Percentiles rank a stretch among this genome's conserved stretches.
Evolutionary conservation across 2,113 vertebrate genomes (phyloP).

Genomic region (Aldabrachelys gigantea): DNA sequence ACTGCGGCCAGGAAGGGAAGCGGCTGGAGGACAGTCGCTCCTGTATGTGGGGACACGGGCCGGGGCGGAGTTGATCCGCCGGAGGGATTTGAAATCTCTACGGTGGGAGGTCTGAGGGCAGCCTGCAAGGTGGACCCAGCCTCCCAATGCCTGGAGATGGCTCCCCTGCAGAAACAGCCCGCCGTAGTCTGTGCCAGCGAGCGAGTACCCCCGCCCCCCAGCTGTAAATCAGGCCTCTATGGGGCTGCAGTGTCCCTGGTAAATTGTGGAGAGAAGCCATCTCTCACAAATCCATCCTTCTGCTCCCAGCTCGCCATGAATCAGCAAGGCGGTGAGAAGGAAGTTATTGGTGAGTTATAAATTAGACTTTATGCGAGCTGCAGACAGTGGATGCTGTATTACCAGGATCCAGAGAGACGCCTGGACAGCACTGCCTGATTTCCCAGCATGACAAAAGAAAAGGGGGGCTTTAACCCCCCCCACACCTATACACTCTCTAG

Average conservation of each 20-base stretch:
- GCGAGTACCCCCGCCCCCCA: not conserved
- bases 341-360: constrained; percentile 55
- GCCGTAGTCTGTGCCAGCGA: not conserved
- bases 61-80: no score
- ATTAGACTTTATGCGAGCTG: constrained; percentile 43
- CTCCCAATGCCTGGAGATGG: no score
- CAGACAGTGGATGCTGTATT: constrained; percentile 15
- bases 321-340: constrained; percentile 37
- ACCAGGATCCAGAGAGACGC: not conserved
- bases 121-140: no score
- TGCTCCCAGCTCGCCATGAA: constrained; percentile 40
- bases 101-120: not conserved
- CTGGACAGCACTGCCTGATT: not conserved
- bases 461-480: not conserved
- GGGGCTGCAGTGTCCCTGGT: constrained; percentile 39
- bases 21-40: no score
- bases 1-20: no score
- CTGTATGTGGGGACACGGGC: no score
- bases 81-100: not conserved
- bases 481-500: not conserved
- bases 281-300: constrained; percentile 48
- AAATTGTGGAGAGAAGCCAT: constrained; percentile 31
- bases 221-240: constrained; percentile 45
- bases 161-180: not conserved
- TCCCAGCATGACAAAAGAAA: not conserved